phyloP scores from a whole-genome alignment of 2,113 vertebrate species.

The Lepidothrix coronata region DNA sequence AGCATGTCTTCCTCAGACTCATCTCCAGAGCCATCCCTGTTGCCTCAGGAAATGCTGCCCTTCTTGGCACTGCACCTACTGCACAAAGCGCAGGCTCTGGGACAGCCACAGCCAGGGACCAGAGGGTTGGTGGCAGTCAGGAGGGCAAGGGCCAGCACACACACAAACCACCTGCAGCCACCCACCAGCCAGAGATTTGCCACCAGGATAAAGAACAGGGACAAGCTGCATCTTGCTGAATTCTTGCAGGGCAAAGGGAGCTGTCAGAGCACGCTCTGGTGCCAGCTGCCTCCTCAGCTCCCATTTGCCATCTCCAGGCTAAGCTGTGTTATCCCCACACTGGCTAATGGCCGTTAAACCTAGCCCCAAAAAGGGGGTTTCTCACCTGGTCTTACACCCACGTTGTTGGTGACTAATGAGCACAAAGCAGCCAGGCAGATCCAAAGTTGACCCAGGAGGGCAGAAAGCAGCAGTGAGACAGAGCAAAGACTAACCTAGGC shows the following conservation, averaged over 20 bases:
- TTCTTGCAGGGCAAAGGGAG: not conserved
- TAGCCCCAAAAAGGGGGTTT: not conserved
- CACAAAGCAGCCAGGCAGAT: not conserved
- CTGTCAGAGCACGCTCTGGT: not conserved
- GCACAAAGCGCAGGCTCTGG: not conserved
- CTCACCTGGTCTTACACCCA: not conserved
- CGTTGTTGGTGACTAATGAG: rapidly evolving
- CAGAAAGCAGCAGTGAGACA: rapidly evolving
- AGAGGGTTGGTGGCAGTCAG: rapidly evolving
- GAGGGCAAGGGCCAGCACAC: not conserved
- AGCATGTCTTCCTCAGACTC: not conserved
- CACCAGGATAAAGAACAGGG: not conserved
- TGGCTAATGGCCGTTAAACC: not conserved
- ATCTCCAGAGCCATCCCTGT: not conserved
- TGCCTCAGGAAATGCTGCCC: not conserved
- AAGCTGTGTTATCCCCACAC: not conserved
- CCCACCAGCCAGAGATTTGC: not conserved
- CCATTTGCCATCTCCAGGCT: not conserved
- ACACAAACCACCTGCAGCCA: not conserved
- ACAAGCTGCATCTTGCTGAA: not conserved
- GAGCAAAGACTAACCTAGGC: rapidly evolving
- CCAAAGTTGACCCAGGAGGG: not conserved
- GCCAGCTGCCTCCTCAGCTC: not conserved
- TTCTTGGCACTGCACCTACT: not conserved
- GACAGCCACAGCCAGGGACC: not conserved